Base-by-base conservation (phyloP, 2,113 vertebrate genomes). In the Gallinago media region DNA sequence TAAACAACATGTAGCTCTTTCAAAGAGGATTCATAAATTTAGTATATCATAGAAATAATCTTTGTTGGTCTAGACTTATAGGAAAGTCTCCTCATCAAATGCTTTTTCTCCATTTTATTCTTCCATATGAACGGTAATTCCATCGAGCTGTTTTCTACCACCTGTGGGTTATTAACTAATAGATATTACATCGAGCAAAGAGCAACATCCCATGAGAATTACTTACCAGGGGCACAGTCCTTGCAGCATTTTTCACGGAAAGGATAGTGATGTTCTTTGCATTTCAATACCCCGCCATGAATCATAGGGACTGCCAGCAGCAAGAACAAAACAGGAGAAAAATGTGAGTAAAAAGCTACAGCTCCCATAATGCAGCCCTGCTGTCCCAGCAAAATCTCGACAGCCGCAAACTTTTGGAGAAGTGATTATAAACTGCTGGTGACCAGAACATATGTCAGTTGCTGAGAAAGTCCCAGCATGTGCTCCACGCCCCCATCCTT, bases 221-320 rank as follows among this genome's bases (percentile, higher is more conserved):
- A 95, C 95, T 96, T 63, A 96, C 95, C 95, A 17, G 95, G 95
- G n/a, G 93, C 72, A 40, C 95, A 96, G 15, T 93, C 77, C 12
- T 38, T 96, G 91, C 95, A 96, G 68, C 95, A 96, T 50, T 40
- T 95, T 1, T 27, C 12, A 36, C 44, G 20, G 1, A 59, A 91
- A 7, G 4, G 38, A 50, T 96, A 36, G 1, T 95, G 15, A 29
- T 55, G 85, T 6, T 93, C 72, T 52, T 52, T 58, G 70, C 95
- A 96, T 29, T 17, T 25, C 77, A 80, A 3, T 6, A 3, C 81
- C 29, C 22, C n/a, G 81, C 63, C 52, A 9, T 0, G 8, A 23
- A 18, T 42, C 17, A 31, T 0, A 38, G 42, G 1, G 3, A 59
- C 31, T 11, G 47, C 31, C 47, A 95, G 58, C 63, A 95, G 62